Conservation (phyloP, 2,888 invertebrate species). For the Callyntrura sp. region DNA sequence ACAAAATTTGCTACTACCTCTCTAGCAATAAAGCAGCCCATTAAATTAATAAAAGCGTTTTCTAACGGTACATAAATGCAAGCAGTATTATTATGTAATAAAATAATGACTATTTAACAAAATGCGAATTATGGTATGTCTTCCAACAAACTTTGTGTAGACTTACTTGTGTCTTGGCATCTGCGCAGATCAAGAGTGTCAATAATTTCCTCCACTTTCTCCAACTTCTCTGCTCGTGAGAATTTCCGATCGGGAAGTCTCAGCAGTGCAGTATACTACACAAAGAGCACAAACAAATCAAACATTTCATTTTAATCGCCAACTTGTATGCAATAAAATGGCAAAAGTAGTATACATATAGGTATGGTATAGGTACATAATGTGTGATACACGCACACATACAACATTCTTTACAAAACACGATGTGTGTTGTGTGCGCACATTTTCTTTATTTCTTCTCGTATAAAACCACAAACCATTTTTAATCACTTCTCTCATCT, state of each 20-base stretch:
- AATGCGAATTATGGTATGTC: too few relatives aligned
- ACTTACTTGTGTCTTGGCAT: conserved; percentile 91
- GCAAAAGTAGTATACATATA: neutral
- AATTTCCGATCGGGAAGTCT: conserved; percentile 90
- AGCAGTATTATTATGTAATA: neutral
- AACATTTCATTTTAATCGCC: conserved; percentile 1
- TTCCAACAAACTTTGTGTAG: too few relatives aligned
- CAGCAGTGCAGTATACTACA: conserved; percentile 88
- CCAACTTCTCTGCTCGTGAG: conserved; percentile 90
- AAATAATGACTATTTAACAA: too few relatives aligned
- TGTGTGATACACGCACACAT: neutral
- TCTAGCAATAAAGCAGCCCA: neutral
- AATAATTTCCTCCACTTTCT: conserved; percentile 91
- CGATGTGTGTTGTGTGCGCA: neutral
- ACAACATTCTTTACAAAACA: neutral
- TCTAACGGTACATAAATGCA: neutral
- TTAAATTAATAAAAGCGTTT: neutral
- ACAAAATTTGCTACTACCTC: neutral
- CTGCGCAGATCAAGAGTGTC: conserved; percentile 90
- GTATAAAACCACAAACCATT: neutral
- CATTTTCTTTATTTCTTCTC: neutral
- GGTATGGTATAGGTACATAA: neutral
- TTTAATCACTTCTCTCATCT: neutral
- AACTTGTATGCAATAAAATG: neutral
- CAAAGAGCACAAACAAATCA: conserved; percentile 72